phyloP scores from a whole-genome alignment of 2,797 vertebrate genomes.

The Pseudochromis fuscus region DNA sequence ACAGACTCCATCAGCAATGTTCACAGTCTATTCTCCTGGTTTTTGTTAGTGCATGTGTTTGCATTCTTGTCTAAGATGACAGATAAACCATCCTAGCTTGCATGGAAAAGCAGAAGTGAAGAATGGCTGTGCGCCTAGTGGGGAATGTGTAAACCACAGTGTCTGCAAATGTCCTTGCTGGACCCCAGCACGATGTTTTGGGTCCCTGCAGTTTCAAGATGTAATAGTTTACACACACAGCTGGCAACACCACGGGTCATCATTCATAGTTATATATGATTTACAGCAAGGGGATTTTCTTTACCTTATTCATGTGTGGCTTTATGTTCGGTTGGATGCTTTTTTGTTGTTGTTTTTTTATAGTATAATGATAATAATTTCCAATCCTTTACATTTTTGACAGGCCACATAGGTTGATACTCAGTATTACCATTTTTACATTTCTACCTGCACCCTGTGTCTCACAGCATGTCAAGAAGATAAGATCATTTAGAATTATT shows the following conservation, averaged over 20 bases:
- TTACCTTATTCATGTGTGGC: constrained; percentile 25
- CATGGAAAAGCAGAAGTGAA: constrained; percentile 70
- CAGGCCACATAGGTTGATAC: constrained; percentile 17
- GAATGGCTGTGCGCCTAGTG: constrained; percentile 60
- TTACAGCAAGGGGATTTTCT: constrained; percentile 42
- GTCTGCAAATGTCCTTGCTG: constrained; percentile 69
- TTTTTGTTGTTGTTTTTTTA: too few species aligned
- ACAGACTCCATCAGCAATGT: constrained; percentile 35
- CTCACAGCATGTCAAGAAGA: background rate
- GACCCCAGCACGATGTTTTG: constrained; percentile 41
- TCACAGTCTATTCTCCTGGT: constrained; percentile 57
- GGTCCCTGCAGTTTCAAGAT: constrained; percentile 48
- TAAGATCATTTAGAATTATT: background rate
- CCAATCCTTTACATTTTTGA: constrained; percentile 6
- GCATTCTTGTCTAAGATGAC: constrained; percentile 78
- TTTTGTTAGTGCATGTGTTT: constrained; percentile 78
- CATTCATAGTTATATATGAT: constrained; percentile 44
- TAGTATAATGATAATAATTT: constrained; percentile 25
- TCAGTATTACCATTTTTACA: constrained; percentile 11
- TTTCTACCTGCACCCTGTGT: background rate
- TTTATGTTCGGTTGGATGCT: constrained; percentile 6
- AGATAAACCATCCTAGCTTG: constrained; percentile 71
- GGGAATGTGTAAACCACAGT: constrained; percentile 66
- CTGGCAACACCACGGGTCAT: constrained; percentile 15
- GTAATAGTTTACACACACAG: constrained; percentile 60